Conservation (phyloP, 2,797 vertebrate species). For the Pangasius djambal region DNA sequence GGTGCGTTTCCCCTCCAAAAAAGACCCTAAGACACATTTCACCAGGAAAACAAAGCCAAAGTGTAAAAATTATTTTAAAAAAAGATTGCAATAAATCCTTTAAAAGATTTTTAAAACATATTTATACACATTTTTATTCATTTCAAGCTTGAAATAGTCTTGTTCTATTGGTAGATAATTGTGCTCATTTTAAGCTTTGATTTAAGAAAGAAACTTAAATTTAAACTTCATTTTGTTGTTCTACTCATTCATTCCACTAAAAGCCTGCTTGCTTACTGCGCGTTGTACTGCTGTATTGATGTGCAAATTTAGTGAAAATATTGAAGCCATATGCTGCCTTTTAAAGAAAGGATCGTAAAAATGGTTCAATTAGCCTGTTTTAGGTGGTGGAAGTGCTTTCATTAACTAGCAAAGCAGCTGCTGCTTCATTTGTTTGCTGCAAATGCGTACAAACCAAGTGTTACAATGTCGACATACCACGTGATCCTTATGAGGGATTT, state of each 20-base stretch:
- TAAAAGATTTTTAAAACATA: background rate
- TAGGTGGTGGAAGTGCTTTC: background rate
- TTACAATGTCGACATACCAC: conserved; percentile 32
- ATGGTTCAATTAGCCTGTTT: background rate
- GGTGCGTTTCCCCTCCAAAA: background rate
- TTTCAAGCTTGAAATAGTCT: background rate
- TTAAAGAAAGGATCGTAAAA: conserved; percentile 3
- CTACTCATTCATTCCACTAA: conserved; percentile 4
- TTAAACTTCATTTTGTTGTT: background rate
- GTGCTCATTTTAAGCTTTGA: background rate
- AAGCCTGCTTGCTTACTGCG: conserved; percentile 8
- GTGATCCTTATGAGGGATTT: conserved; percentile 57
- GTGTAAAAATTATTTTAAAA: background rate
- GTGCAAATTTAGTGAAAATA: conserved; percentile 38
- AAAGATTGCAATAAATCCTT: background rate
- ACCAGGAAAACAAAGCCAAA: background rate
- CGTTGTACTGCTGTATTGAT: conserved; percentile 26
- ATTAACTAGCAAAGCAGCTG: conserved; percentile 3
- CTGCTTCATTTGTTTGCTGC: conserved; percentile 13
- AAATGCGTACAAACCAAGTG: conserved; percentile 38
- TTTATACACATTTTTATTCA: background rate
- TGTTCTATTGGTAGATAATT: background rate
- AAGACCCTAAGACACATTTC: background rate
- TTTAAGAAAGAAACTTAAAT: background rate
- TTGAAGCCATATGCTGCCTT: conserved; percentile 40